Evolutionary conservation across 2,888 invertebrate genomes (phyloP).

Genomic region (Metalampra italica): DNA sequence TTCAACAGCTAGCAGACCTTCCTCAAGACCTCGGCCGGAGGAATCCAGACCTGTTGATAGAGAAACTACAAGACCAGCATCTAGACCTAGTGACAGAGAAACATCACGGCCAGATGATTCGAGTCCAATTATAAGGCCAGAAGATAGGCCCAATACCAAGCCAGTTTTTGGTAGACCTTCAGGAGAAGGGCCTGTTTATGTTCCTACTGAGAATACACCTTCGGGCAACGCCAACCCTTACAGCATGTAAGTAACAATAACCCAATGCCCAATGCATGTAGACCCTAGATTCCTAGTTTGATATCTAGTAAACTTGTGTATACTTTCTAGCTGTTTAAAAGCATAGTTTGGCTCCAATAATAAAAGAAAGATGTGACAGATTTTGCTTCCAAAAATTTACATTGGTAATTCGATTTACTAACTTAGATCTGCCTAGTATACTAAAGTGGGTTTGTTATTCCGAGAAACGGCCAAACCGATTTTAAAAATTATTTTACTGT

Average conservation of each 20-base stretch:
- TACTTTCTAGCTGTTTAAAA: too few species aligned
- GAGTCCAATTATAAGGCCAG: slow-evolving; percentile 29
- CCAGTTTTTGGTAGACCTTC: slow-evolving; percentile 43
- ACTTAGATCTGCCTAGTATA: too few species aligned
- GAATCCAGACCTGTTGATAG: slow-evolving; percentile 22
- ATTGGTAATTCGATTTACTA: too few species aligned
- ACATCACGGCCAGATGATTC: slow-evolving; percentile 11
- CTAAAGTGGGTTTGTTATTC: too few species aligned
- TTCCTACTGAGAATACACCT: slow-evolving; percentile 35
- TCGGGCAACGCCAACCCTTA: slow-evolving; percentile 40
- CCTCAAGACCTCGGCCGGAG: slow-evolving; percentile 27
- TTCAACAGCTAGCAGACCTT: slow-evolving; percentile 8
- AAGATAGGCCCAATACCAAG: slow-evolving; percentile 39
- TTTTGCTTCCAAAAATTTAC: too few species aligned
- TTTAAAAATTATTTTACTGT: too few species aligned
- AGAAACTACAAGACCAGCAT: slow-evolving; percentile 1
- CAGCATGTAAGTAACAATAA: slow-evolving; percentile 51
- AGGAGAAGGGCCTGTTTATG: slow-evolving; percentile 49
- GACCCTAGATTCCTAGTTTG: background rate
- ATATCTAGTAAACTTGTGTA: too few species aligned
- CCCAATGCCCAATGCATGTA: background rate
- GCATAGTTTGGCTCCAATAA: too few species aligned
- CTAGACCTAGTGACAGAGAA: slow-evolving; percentile 4
- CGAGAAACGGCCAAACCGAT: too few species aligned
- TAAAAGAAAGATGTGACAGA: too few species aligned